Evolutionary conservation across 2,888 invertebrate genomes (phyloP).

Genomic region (Phyllotreta striolata): DNA sequence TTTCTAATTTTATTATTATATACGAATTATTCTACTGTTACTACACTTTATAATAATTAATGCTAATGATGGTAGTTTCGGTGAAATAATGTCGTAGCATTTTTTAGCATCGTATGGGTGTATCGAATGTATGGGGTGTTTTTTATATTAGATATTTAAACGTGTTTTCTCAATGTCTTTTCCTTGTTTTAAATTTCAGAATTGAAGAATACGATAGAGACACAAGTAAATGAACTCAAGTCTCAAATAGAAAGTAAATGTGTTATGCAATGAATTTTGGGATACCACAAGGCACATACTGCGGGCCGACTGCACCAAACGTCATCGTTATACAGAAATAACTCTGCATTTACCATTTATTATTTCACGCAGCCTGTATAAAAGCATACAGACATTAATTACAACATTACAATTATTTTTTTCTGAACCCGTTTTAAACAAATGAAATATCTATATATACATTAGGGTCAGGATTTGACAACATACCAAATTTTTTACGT

Average conservation of each 20-base stretch:
- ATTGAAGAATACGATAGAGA: conserved; percentile 96
- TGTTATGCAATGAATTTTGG: conserved; percentile 86
- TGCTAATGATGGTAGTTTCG: no score
- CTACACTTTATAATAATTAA: no score
- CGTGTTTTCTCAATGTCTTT: conserved; percentile 37
- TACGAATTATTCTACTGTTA: no score
- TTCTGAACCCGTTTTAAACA: conserved; percentile 9
- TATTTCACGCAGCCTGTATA: conserved; percentile 22
- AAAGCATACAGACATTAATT: not conserved
- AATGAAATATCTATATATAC: conserved; percentile 7
- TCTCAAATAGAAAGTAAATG: conserved; percentile 96
- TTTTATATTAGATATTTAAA: conserved; percentile 11
- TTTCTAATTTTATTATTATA: not conserved
- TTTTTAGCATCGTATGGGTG: conserved; percentile 21
- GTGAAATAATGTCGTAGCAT: conserved; percentile 1
- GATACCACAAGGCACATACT: conserved; percentile 60
- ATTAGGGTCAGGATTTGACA: conserved; percentile 30
- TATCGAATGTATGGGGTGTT: conserved; percentile 26
- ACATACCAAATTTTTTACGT: conserved; percentile 22
- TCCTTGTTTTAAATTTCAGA: conserved; percentile 71
- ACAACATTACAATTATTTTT: conserved; percentile 12
- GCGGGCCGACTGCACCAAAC: conserved; percentile 51
- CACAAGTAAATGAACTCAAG: conserved; percentile 96
- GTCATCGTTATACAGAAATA: conserved; percentile 38
- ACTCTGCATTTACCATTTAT: conserved; percentile 30